Evolutionary conservation across 1,140 invertebrate genomes (phyloP).

Genomic region (Penaeus indicus): DNA sequence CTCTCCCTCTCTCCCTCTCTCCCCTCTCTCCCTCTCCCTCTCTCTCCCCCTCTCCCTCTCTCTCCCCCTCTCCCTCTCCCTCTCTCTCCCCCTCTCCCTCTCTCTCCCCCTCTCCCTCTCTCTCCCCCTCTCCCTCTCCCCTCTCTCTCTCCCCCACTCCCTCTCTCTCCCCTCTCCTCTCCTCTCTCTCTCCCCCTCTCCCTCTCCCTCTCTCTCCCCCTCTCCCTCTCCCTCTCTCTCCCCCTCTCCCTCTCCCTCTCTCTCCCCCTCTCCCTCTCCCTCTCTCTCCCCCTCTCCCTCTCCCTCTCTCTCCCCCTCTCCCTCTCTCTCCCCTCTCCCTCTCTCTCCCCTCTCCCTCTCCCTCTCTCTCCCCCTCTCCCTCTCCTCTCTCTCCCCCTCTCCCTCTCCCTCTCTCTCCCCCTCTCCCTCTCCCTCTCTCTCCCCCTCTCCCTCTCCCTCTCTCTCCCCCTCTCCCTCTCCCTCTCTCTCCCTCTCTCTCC

Average conservation of each 20-base stretch:
- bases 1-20: no score
- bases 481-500: background rate
- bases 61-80: background rate
- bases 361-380: no score
- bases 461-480: background rate
- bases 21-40: no score
- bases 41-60: background rate
- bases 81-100: background rate
- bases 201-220: no score
- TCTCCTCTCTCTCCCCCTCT: background rate
- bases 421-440: no score
- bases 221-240: background rate
- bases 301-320: no score
- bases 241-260: no score
- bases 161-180: background rate
- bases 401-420: no score
- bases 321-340: no score
- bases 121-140: no score
- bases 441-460: no score
- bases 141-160: background rate
- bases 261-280: background rate
- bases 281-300: background rate
- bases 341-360: background rate
- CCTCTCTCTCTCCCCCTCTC: constrained; percentile 1
- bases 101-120: no score